Base-by-base conservation (phyloP, 2,888 invertebrate species). In the Dryobota labecula region DNA sequence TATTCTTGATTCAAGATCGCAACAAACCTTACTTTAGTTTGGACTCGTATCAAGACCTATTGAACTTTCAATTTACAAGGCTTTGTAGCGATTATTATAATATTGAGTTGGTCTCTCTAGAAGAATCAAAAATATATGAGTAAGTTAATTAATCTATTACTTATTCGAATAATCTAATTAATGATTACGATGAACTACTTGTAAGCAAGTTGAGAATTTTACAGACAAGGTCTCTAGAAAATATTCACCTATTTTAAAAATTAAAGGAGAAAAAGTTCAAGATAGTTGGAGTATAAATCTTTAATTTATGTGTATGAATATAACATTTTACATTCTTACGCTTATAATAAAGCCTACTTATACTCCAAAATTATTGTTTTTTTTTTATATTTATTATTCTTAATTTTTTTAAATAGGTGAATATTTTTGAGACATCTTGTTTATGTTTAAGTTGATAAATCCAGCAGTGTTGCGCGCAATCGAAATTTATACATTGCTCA, bases 61-160 rank as follows among this genome's bases (percentile, higher is more conserved):
- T 64, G 8, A 67, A 49, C 38, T 0, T 0, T 0, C 0, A 3
- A 18, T 49, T 67, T 67, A 1, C 0, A 1, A 0, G 1, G 0
- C n/a, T 49, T 8, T 67, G 66, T 45, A 2, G 13, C 0, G 0
- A 27, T 41, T 58, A 58, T 41, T 58, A 58, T 27, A 27, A 41
- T 41, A 58, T 58, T 41, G 0, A 3, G 2, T 0, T 41, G 27
- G 7, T 13, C 11, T 3, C 41, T 41, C 27, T 27, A 20, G 13
- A 13, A 20, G 3, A 7, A 13, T 7, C 58, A 41, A 1, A 18
- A 41, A 0, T 11, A 13, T 7, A 58, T 41, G 0, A 27, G 58
- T 58, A 58, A 58, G 58, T 30, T 20, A 24, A 36, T 57, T n/a
- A 24, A 18, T 24, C 24, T 36, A 36, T 24, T 13, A 33, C 13